Percentiles rank a stretch among this genome's conserved stretches.
Conservation (phyloP, 2,113 vertebrate genomes). For the Dermatemys mawii region DNA sequence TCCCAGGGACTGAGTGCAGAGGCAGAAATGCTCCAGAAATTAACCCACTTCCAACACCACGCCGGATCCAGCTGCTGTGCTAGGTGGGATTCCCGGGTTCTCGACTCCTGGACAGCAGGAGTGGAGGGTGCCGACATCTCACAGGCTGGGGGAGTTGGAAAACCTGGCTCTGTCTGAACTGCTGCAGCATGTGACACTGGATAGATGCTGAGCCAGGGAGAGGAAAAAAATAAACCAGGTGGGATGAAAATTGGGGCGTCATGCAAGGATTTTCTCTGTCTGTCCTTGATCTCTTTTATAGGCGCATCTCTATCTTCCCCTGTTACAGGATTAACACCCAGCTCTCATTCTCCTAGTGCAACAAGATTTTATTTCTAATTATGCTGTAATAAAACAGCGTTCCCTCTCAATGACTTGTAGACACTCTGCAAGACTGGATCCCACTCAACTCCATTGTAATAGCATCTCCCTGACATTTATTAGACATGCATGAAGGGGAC, state of each 20-base stretch:
- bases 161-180: not conserved
- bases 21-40: not conserved
- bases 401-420: conserved; percentile 84
- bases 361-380: conserved; percentile 88
- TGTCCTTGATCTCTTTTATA: conserved; percentile 61
- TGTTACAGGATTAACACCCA: conserved; percentile 78
- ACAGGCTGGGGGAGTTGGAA: not conserved
- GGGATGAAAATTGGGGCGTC: not conserved
- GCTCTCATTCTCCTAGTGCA: conserved; percentile 79
- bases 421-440: conserved; percentile 79
- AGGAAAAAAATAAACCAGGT: not conserved
- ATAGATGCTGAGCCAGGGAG: not conserved
- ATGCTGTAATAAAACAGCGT: conserved; percentile 85
- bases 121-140: not conserved
- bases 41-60: not conserved
- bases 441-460: conserved; percentile 75
- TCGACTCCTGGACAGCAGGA: not conserved
- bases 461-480: conserved; percentile 81
- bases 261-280: conserved; percentile 37
- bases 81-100: not conserved
- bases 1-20: not conserved
- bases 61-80: not conserved
- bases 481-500: conserved; percentile 85
- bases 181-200: not conserved
- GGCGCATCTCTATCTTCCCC: conserved; percentile 68